Evolutionary conservation across 2,797 vertebrate species (phyloP).

Genomic region (Loris lydekkerianus): DNA sequence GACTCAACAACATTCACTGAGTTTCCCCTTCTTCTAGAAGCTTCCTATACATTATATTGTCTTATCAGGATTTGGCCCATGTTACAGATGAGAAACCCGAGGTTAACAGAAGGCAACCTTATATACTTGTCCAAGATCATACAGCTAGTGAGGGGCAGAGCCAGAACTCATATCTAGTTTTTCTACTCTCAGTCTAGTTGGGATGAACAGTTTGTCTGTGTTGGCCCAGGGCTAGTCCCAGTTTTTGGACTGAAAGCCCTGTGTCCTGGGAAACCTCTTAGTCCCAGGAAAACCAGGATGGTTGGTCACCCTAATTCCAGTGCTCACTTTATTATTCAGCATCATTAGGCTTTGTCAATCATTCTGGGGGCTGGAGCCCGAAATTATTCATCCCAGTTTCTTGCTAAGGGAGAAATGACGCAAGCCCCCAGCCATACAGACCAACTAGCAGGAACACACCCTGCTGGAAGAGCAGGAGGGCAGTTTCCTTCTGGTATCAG

Average conservation of each 20-base stretch:
- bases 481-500: not conserved
- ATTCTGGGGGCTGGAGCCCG: not conserved
- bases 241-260: not conserved
- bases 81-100: not conserved
- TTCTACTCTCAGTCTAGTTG: not conserved
- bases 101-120: not conserved
- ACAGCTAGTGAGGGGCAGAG: not conserved
- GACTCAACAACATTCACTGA: not conserved
- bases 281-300: not conserved
- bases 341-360: slow-evolving; percentile 14
- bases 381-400: not conserved
- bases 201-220: not conserved
- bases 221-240: not conserved
- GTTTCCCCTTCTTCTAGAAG: not conserved
- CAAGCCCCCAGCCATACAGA: not conserved
- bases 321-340: not conserved
- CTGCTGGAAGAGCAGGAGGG: not conserved
- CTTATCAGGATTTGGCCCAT: not conserved
- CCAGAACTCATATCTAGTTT: not conserved
- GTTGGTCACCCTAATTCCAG: not conserved
- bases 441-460: not conserved
- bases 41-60: not conserved
- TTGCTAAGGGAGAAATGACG: not conserved
- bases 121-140: not conserved
- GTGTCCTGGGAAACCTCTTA: not conserved